Evolutionary conservation across 1,140 invertebrate species (phyloP), one percentile per base, ranked within the genome.

Genomic region (Drosophila elegans): DNA sequence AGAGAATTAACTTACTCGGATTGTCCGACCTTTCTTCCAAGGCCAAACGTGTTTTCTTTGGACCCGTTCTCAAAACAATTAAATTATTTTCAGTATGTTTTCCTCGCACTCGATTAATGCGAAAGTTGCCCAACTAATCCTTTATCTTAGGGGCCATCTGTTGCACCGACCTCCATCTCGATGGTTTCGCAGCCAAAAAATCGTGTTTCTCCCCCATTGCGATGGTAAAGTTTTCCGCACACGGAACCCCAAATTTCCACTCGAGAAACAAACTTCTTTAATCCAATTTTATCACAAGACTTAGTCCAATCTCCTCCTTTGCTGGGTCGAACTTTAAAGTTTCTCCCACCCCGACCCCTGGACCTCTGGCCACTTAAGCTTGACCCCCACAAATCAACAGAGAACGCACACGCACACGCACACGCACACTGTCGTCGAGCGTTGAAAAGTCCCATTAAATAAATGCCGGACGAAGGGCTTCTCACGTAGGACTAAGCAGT

Each of bases 371-470:
- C 81, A 72, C 78, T 72, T 77, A 59, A 72, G 73, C 60, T 69
- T 66, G 66, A 55, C 80, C 60, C 66, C 72, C 57, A 73, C 80
- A 82, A 69, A 63, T 74, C 64, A 62, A 49, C 49, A 68, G 54
- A 66, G 57, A 42, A 68, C 49, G 51, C 44, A 63, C 56, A 57
- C 36, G 16, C 44, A 63, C 56, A 57, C 36, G 16, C 16, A 21
- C 53, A 68, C 49, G 51, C 44, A 63, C 56, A 57, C 36, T 32
- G 11, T 27, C 21, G 39, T 13, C 44, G 29, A 74, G 66, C 60
- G 66, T 66, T 76, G 79, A 79, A 88, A 88, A 83, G 66, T 89
- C 74, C 80, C 88, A 84, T 89, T 88, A 84, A 88, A 84, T 89
- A 89, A 88, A 88, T 89, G 84, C 80, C 73, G 64, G 45, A 42